Evolutionary conservation across 2,888 invertebrate genomes (phyloP).

Genomic region (Hartigia nigra): DNA sequence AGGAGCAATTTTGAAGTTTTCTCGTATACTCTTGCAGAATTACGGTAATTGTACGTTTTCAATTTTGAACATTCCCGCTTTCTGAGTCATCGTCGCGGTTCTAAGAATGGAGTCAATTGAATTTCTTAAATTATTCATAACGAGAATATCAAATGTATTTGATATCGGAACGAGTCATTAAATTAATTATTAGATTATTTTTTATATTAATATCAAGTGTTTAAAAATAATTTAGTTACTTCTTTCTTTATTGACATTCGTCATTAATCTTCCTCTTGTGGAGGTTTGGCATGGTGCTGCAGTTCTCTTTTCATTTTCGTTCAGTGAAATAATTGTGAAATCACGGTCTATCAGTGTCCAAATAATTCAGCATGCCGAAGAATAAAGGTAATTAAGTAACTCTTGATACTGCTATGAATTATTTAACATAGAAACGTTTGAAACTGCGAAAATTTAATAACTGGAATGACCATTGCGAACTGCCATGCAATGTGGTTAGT

Average conservation of each 20-base stretch:
- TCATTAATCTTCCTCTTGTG: constrained; percentile 21
- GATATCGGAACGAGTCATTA: background rate
- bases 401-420: background rate
- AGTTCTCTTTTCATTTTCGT: constrained; percentile 19
- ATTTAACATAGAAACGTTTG: background rate
- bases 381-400: constrained; percentile 68
- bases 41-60: background rate
- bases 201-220: background rate
- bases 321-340: constrained; percentile 19
- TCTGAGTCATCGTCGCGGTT: background rate
- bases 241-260: background rate
- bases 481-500: constrained; percentile 45
- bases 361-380: constrained; percentile 68
- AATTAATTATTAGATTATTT: background rate
- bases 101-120: background rate
- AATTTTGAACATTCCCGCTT: background rate
- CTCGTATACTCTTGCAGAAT: background rate
- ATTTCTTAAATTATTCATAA: background rate
- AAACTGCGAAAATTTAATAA: background rate
- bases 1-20: background rate
- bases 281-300: constrained; percentile 20
- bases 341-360: constrained; percentile 12
- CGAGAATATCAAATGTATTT: background rate
- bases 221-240: background rate
- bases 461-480: background rate